Base-by-base conservation (phyloP, 2,797 vertebrate genomes). In the Spheniscus humboldti region DNA sequence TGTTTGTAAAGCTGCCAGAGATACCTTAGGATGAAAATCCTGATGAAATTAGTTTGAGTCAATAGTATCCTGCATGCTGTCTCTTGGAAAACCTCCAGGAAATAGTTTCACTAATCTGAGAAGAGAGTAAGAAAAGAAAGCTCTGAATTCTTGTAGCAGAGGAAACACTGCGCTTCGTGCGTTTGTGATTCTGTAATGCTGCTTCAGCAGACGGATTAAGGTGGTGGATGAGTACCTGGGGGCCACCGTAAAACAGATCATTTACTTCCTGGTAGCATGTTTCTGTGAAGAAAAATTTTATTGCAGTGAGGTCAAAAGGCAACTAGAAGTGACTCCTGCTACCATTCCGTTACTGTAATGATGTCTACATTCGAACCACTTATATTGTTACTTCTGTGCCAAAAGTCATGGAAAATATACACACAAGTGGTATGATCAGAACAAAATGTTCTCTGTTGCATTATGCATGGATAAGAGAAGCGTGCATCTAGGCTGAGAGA, bases 61-160 rank as follows among this genome's bases (percentile, higher is more conserved):
- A 83, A 39, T 71, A 52, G 75, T 27, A 86, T 74, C 91, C 79
- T 73, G 86, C 71, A 15, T 77, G 81, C 86, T 85, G 68, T 41
- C 64, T 95, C 77, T 83, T 95, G 85, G 85, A 95, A 86, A 67
- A 66, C 11, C 68, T 94, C 82, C 93, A 94, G 85, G 81, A 87
- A 88, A 60, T 77, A 22, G 69, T 81, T 91, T 63, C 71, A n/a
- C 55, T 93, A 20, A 55, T 66, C 37, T 74, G 56, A 85, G 74
- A 77, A 39, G n/a, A 17, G 62, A 73, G 64, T 47, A 27, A 85
- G 86, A 15, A 74, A 24, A 64, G 83, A 13, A 67, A 52, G 67
- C 20, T 56, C 37, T 30, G 56, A n/a, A 4, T 60, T 59, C 19
- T 37, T 14, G 43, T 50, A 86, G 82, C n/a, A 72, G 76, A 39